Percentiles rank a stretch among this genome's conserved stretches.
Evolutionary conservation across 2,113 vertebrate genomes (phyloP).

Genomic region (Synchiropus splendidus): DNA sequence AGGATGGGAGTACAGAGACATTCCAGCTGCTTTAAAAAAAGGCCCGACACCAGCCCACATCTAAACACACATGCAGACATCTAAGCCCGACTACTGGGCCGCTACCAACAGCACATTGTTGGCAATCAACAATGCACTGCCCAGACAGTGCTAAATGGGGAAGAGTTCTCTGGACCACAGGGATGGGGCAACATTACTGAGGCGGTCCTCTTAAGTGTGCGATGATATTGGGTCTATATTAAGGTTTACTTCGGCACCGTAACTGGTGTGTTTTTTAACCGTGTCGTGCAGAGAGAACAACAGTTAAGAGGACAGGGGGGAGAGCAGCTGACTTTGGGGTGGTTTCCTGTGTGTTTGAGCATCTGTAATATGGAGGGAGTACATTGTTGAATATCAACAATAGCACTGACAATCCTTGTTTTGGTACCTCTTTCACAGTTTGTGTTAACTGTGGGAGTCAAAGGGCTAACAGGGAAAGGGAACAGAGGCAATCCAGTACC

Average conservation of each 20-base stretch:
- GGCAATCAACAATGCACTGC: slow-evolving; percentile 89
- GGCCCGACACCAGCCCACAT: neutral
- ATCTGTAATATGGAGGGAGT: slow-evolving; percentile 52
- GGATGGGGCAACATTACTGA: slow-evolving; percentile 3
- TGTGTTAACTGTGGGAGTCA: slow-evolving; percentile 81
- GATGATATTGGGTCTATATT: slow-evolving; percentile 3
- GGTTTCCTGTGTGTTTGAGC: slow-evolving; percentile 6
- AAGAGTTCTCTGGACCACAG: slow-evolving; percentile 29
- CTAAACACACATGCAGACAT: slow-evolving; percentile 57
- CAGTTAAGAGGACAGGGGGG: slow-evolving; percentile 31
- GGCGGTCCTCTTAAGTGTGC: slow-evolving; percentile 40
- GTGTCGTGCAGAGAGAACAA: slow-evolving; percentile 11
- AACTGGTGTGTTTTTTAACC: neutral
- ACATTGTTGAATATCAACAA: slow-evolving; percentile 86
- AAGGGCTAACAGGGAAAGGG: slow-evolving; percentile 80
- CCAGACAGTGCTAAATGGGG: slow-evolving; percentile 74
- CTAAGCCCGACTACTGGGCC: slow-evolving; percentile 59
- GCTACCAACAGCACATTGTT: slow-evolving; percentile 92
- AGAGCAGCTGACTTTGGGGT: slow-evolving; percentile 2
- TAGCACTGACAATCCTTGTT: slow-evolving; percentile 67
- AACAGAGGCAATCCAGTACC: slow-evolving; percentile 78
- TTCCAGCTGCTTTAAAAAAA: neutral
- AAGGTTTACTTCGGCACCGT: neutral
- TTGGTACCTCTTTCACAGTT: slow-evolving; percentile 86
- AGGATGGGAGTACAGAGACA: no score